Evolutionary conservation across 64 coral and sea anemone genomes (phyloP).

Genomic region (Montipora efflorescens): DNA sequence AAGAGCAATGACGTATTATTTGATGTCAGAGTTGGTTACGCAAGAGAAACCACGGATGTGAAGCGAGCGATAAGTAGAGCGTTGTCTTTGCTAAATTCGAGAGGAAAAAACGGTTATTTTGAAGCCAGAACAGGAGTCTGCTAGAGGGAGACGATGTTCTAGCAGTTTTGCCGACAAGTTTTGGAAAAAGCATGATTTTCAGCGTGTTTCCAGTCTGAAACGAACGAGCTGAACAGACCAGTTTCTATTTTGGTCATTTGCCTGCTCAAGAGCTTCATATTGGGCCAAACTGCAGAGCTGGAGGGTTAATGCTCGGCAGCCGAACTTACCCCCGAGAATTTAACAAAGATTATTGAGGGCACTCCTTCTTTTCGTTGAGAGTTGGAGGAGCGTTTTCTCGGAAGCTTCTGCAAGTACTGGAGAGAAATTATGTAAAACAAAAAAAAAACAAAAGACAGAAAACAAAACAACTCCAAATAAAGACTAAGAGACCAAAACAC

Average conservation of each 20-base stretch:
- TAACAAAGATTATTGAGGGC: not conserved
- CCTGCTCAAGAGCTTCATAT: not conserved
- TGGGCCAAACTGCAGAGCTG: not conserved
- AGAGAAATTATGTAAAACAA: no score
- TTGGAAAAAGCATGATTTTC: conserved; percentile 19
- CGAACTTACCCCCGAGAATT: not conserved
- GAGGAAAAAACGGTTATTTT: not conserved
- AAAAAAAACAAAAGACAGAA: no score
- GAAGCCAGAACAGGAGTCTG: not conserved
- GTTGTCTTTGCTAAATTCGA: not conserved
- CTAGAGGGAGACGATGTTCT: no score
- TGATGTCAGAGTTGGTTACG: not conserved
- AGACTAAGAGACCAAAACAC: no score
- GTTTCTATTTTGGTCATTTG: not conserved
- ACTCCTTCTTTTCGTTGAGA: no score
- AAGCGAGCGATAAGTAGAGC: conserved; percentile 5
- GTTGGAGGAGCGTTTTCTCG: no score
- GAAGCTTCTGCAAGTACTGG: no score
- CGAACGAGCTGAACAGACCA: not conserved
- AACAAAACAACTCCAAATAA: no score
- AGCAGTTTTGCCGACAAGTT: not conserved
- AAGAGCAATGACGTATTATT: not conserved
- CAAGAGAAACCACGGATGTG: not conserved
- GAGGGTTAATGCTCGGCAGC: not conserved
- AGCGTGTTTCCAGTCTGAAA: not conserved